Evolutionary conservation across 2,888 invertebrate species (phyloP), one percentile per base, ranked within the genome.

Genomic region (Plebejus argus): DNA sequence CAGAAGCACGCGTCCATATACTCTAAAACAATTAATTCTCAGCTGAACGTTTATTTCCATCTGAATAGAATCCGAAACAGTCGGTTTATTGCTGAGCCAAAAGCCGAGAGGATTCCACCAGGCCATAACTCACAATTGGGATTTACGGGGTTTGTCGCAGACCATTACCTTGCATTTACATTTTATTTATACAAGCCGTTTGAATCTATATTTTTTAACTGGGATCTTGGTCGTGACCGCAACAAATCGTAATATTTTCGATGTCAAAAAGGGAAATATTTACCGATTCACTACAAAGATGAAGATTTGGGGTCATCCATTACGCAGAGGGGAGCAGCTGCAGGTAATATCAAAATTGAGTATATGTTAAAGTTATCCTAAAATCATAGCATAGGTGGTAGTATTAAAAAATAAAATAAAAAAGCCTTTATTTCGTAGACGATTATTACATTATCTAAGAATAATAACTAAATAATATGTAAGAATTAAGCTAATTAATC

Each of bases 71-170:
- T 75, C 77, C 78, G 66, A 53, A 70, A 74, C 74, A 70, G 70
- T 76, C 70, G 76, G 81, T 81, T 78, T 81, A 81, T 80, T 81
- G 81, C 79, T 81, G 81, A 79, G 79, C 81, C 79, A 76, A 79
- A 81, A 81, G 81, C 75, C 45, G 79, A 77, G 80, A 79, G 81
- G 72, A 81, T 81, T 78, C 78, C 79, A 79, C 79, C 79, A 81
- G 66, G 49, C 79, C 80, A 79, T 81, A 81, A 81, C 78, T 81
- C 80, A 66, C 66, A 81, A 81, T 58, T 70, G 78, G 81, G 79
- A 80, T 81, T 81, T 81, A 74, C 49, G 78, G 78, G 81, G 76
- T 71, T 76, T 78, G 76, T 78, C 79, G 79, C 76, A 78, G 79
- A 78, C 81, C 79, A 79, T 80, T 79, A 81, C 81, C 79, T 81